These are phyloP conservation scores for Dascyllus trimaculatus DNA, from an alignment of 2,113 vertebrate species.

Conservation along the genomic window DNA sequence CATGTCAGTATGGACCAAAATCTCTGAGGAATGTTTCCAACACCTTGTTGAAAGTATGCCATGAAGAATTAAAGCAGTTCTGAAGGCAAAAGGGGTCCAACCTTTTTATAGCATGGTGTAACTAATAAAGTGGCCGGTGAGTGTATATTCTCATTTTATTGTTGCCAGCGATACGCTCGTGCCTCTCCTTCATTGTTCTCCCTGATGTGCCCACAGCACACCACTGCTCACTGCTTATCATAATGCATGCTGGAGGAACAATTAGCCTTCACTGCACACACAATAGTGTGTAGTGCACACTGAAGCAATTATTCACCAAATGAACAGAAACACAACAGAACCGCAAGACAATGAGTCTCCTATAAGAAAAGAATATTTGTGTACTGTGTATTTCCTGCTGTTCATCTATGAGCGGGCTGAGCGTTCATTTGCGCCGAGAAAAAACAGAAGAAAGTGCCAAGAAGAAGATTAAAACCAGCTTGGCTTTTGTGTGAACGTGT, in stretches of 20 bases:
- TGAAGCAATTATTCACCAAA: background rate
- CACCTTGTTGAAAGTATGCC: too few species aligned
- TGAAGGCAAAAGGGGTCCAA: too few species aligned
- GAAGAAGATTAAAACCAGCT: background rate
- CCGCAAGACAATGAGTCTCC: background rate
- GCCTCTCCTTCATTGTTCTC: background rate
- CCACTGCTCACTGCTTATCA: too few species aligned
- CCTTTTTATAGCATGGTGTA: too few species aligned
- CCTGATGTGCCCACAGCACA: background rate
- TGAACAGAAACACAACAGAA: background rate
- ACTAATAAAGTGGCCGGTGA: too few species aligned
- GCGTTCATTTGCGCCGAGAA: background rate
- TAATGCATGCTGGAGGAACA: background rate
- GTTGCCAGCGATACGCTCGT: background rate
- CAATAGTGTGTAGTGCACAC: too few species aligned
- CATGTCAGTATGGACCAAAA: too few species aligned
- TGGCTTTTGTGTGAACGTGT: background rate
- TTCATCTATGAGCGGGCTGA: background rate
- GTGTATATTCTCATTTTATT: background rate
- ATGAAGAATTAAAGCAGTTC: too few species aligned
- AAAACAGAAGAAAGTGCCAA: background rate
- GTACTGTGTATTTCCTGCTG: background rate
- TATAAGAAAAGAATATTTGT: background rate
- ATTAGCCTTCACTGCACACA: background rate
- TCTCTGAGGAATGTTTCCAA: too few species aligned